Percentiles rank a stretch among this genome's conserved stretches.
Conservation (phyloP, 2,797 vertebrate species). For the Coranthus polyacanthus region DNA sequence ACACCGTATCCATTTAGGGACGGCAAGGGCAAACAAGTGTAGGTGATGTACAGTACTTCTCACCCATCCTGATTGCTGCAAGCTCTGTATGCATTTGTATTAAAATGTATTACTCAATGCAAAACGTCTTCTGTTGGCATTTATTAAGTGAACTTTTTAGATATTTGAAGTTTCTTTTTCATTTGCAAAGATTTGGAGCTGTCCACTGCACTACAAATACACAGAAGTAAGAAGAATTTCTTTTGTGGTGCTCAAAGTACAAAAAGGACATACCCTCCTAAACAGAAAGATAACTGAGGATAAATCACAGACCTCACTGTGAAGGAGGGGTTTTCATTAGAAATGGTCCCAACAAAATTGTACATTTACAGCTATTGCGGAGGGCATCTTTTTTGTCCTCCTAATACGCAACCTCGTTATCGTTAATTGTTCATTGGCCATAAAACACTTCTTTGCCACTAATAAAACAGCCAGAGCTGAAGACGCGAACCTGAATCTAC, state of each 20-base stretch:
- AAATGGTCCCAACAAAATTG: not conserved
- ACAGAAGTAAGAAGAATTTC: not conserved
- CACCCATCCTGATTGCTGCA: not conserved
- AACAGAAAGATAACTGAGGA: not conserved
- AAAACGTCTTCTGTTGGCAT: not conserved
- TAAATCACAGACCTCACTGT: not conserved
- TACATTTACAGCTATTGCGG: not conserved
- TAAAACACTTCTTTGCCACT: conserved; percentile 8
- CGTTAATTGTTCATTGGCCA: not conserved
- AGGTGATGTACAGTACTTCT: conserved; percentile 9
- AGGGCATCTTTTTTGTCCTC: not conserved
- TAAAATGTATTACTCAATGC: not conserved
- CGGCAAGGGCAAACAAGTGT: conserved; percentile 10
- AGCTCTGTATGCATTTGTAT: not conserved
- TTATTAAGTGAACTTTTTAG: not conserved
- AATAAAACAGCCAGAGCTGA: conserved; percentile 1
- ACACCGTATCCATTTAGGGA: conserved; percentile 20
- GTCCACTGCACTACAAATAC: not conserved
- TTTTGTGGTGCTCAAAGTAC: not conserved
- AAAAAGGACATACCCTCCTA: conserved; percentile 3
- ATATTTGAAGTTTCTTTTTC: not conserved
- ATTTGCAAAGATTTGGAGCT: not conserved
- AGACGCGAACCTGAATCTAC: not conserved
- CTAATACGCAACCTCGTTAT: conserved; percentile 3
- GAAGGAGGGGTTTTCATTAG: not conserved